Conservation (phyloP, 2,113 vertebrate genomes). For the Psettodes erumei region DNA sequence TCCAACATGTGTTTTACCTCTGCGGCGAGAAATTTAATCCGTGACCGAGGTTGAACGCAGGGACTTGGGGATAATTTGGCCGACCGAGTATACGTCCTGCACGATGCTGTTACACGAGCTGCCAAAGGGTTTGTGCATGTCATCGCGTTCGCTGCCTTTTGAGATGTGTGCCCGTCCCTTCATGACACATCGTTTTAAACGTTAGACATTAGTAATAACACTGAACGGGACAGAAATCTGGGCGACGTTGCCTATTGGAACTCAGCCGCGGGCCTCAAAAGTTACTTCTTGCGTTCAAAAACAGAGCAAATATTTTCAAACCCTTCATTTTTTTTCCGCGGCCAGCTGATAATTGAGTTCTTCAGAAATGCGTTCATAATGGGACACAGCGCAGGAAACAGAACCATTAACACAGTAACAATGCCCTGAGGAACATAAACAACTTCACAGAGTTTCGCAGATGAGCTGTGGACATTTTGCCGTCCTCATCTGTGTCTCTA, state of each 20-base stretch:
- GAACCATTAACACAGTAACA: slow-evolving; percentile 26
- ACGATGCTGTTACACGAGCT: not conserved
- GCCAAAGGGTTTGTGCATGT: not conserved
- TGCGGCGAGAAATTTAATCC: slow-evolving; percentile 51
- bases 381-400: slow-evolving; percentile 26
- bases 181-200: not conserved
- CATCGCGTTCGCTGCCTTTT: not conserved
- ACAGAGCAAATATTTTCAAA: slow-evolving; percentile 10
- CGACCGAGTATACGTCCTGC: not conserved
- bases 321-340: not conserved
- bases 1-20: slow-evolving; percentile 52
- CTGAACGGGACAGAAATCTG: no score
- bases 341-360: slow-evolving; percentile 31
- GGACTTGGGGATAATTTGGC: slow-evolving; percentile 4
- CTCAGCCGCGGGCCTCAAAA: not conserved
- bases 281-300: not conserved
- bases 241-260: not conserved
- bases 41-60: slow-evolving; percentile 24
- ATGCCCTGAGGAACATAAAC: slow-evolving; percentile 32
- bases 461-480: slow-evolving; percentile 39
- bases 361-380: slow-evolving; percentile 13
- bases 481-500: slow-evolving; percentile 13
- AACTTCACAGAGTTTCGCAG: slow-evolving; percentile 28
- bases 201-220: not conserved
- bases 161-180: not conserved